A percentile compares a stretch with the other conserved stretches of the same genome.
These are phyloP conservation scores for Poecilia latipinna DNA, from an alignment of 2,113 vertebrate species.

Conservation along the genomic window DNA sequence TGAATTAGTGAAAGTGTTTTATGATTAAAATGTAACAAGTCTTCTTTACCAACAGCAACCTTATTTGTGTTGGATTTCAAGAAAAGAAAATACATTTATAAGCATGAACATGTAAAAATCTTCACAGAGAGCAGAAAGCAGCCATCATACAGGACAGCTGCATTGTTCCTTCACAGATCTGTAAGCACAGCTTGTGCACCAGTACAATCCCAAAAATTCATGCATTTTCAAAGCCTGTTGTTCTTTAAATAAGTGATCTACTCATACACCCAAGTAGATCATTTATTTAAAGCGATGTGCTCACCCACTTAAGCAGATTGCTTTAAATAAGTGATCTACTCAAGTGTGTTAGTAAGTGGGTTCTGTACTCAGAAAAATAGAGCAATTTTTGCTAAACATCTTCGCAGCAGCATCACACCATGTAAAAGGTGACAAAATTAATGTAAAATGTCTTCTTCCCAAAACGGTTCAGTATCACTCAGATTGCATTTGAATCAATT, in stretches of 20 bases:
- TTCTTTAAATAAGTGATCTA: slow-evolving; percentile 13
- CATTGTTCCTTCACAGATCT: slow-evolving; percentile 12
- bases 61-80: background rate
- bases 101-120: background rate
- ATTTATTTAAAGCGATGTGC: too few species aligned
- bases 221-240: background rate
- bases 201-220: background rate
- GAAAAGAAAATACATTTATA: background rate
- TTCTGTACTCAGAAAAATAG: slow-evolving; percentile 24
- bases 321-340: slow-evolving; percentile 11
- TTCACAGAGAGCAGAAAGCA: background rate
- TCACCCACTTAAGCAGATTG: too few species aligned
- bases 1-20: slow-evolving; percentile 8
- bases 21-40: background rate
- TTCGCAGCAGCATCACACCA: background rate
- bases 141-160: background rate
- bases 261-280: too few species aligned
- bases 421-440: slow-evolving; percentile 2
- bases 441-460: background rate
- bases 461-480: background rate
- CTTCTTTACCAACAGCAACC: background rate
- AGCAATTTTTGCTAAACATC: slow-evolving; percentile 16
- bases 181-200: slow-evolving; percentile 14
- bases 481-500: background rate
- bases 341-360: slow-evolving; percentile 9